Percentiles rank a stretch among this genome's conserved stretches.
These are phyloP conservation scores for fruit fly (Drosophila melanogaster) DNA, from an alignment of 1,140 invertebrate species.

Conservation along the genomic window Release_6_plus_ISO1_MT NT_037436.4:9901001-9901500, in stretches of 20 bases:
- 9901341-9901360: slow-evolving; percentile 86
- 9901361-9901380: slow-evolving; percentile 91
- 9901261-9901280: slow-evolving; percentile 54
- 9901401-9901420: slow-evolving; percentile 96
- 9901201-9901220: slow-evolving; percentile 26
- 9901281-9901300: slow-evolving; percentile 41
- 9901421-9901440: slow-evolving; percentile 95
- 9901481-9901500: slow-evolving; percentile 12
- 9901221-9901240: slow-evolving; percentile 64
- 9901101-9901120: slow-evolving; percentile 21
- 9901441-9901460: slow-evolving; percentile 23
- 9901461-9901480: slow-evolving; percentile 13
- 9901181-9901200: slow-evolving; percentile 51
- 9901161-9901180: slow-evolving; percentile 32
- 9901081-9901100: slow-evolving; percentile 43
- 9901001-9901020: slow-evolving; percentile 82
- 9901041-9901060: slow-evolving; percentile 66
- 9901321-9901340: slow-evolving; percentile 77
- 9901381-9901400: slow-evolving; percentile 95
- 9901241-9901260: slow-evolving; percentile 59
- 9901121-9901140: slow-evolving; percentile 16
- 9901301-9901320: slow-evolving; percentile 58
- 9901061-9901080: slow-evolving; percentile 53
- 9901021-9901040: slow-evolving; percentile 72
- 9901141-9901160: slow-evolving; percentile 11